phyloP scores from a whole-genome alignment of 2,888 invertebrate genomes.

The Spisula subtruncata region DNA sequence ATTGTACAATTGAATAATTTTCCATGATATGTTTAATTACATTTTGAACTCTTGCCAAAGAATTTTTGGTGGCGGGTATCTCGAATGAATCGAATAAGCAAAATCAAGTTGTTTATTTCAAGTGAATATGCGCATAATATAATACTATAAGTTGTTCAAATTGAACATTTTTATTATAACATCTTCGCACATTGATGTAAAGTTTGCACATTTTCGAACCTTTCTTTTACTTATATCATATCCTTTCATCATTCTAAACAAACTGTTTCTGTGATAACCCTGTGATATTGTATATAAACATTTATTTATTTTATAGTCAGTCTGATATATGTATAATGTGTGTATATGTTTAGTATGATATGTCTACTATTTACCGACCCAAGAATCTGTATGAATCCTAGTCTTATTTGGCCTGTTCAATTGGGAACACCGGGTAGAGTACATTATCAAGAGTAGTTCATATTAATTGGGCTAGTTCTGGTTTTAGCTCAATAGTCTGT shows the following conservation, averaged over 20 bases:
- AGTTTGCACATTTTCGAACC: not conserved
- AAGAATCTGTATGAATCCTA: not conserved
- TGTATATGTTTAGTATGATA: not conserved
- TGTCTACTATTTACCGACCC: not conserved
- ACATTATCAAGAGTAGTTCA: too few species aligned
- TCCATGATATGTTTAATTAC: not conserved
- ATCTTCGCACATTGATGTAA: not conserved
- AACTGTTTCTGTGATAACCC: not conserved
- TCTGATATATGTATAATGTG: not conserved
- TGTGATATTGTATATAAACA: not conserved
- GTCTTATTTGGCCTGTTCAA: not conserved
- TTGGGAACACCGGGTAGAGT: too few species aligned
- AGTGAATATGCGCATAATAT: conserved; percentile 21
- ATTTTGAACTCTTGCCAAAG: not conserved
- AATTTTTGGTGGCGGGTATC: not conserved
- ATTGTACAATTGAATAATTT: not conserved
- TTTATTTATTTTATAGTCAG: not conserved
- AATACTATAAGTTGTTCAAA: not conserved
- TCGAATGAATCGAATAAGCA: not conserved
- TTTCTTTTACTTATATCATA: not conserved
- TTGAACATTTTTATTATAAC: not conserved
- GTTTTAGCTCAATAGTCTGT: too few species aligned
- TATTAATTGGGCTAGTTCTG: too few species aligned
- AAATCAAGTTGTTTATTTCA: not conserved
- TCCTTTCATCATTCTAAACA: not conserved